Evolutionary conservation across 2,113 vertebrate species (phyloP).

Genomic region (Talpa occidentalis): DNA sequence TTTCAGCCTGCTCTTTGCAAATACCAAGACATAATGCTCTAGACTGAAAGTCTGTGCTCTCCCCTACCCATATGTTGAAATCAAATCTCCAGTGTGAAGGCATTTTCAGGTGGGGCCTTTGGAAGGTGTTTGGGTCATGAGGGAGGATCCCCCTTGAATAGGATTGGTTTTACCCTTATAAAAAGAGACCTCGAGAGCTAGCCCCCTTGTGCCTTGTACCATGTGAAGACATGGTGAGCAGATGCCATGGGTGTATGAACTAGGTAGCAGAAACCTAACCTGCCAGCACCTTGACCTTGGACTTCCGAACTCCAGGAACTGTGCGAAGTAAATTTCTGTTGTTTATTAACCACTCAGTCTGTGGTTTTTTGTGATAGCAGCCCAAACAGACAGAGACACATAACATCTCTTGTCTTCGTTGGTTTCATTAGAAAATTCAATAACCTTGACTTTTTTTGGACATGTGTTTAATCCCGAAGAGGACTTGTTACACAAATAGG

Average conservation of each 20-base stretch:
- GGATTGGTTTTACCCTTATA: not conserved
- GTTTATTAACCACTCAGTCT: not conserved
- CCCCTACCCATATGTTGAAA: not conserved
- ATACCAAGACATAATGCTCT: not conserved
- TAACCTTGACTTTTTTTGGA: not conserved
- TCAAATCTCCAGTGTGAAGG: not conserved
- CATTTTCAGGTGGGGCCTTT: not conserved
- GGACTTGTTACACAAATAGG: not conserved
- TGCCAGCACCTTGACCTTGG: not conserved
- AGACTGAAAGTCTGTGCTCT: not conserved
- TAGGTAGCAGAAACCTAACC: no score
- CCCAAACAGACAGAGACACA: not conserved
- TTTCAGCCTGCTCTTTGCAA: not conserved
- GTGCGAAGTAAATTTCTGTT: not conserved
- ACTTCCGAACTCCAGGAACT: not conserved
- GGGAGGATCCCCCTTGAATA: not conserved
- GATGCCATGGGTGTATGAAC: not conserved
- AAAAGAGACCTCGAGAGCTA: not conserved
- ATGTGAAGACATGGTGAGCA: not conserved
- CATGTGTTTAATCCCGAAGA: not conserved
- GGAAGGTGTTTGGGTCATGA: not conserved
- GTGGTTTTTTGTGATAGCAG: not conserved
- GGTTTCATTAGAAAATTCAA: conserved; percentile 17
- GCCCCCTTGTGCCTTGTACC: not conserved
- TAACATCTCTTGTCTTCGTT: not conserved